These are phyloP conservation scores for Morpho helenor DNA, from an alignment of 2,888 invertebrate genomes.

Conservation along the genomic window DNA sequence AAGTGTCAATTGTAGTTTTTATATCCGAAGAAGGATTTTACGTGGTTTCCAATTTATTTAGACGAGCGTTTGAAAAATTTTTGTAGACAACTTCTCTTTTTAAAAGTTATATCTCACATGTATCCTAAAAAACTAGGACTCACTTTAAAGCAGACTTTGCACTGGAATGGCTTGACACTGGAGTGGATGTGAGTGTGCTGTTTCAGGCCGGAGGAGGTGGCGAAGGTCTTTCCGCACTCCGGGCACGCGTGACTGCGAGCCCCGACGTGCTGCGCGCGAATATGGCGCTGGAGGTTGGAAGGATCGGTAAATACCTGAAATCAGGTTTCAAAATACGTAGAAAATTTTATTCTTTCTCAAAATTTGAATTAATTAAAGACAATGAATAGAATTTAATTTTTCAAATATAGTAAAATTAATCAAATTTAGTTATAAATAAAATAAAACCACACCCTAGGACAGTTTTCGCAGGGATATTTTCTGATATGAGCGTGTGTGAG, in stretches of 20 bases:
- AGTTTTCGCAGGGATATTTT: conserved; percentile 96
- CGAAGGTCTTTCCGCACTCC: conserved; percentile 99
- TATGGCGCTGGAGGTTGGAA: conserved; percentile 97
- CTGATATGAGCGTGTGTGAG: conserved; percentile 89
- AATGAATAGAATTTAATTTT: no score
- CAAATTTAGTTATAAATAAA: not conserved
- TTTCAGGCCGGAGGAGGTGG: conserved; percentile 97
- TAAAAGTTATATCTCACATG: not conserved
- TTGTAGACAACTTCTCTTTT: no score
- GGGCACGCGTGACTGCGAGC: conserved; percentile 98
- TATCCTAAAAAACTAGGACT: conserved; percentile 29
- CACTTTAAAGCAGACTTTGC: conserved; percentile 96
- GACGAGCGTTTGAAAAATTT: no score
- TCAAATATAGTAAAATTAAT: no score
- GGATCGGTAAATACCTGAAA: conserved; percentile 96
- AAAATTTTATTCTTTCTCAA: conserved; percentile 23
- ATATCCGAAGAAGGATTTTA: no score
- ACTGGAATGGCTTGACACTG: conserved; percentile 98
- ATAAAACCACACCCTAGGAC: conserved; percentile 82
- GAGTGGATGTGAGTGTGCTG: conserved; percentile 99
- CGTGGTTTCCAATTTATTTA: no score
- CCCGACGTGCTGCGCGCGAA: conserved; percentile 96
- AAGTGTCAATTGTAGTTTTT: no score
- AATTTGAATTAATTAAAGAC: no score
- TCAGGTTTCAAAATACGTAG: conserved; percentile 69